Evolutionary conservation across 37 sponge, comb jelly and placozoan species (phyloP), one percentile per base, ranked within the genome.

Genomic region (Bolinopsis microptera): DNA sequence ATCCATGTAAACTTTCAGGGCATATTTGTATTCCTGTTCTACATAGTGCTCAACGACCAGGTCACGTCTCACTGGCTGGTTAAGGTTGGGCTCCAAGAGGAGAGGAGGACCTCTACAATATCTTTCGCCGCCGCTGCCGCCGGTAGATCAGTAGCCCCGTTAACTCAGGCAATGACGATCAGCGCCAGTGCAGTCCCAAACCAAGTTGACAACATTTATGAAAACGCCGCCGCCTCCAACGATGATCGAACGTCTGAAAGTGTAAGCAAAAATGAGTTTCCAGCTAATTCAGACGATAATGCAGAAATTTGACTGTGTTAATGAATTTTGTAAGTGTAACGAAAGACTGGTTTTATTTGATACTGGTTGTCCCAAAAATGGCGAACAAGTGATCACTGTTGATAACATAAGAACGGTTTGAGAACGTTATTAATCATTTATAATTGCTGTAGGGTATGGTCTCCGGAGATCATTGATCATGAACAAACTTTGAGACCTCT

Each of bases 31-130:
- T 86, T 86, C 90, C 90, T 86, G 30, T 86, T 86, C 61, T 86
- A 86, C 61, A 86, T 86, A 22, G 90, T 86, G 48, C 90, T 86
- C 2, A 86, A 86, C 61, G 90, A 86, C 61, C 90, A 86, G 39
- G 90, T 86, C 1, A 86, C 37, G 28, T 22, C 90, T 3, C 90
- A 86, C 61, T 86, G 90, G 90, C 41, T 86, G 48, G 90, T 86
- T 27, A 86, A 86, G 61, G 8, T 86, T 18, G 90, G 90, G 22
- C 30, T 86, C 90, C 61, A 23, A 3, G 90, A 86, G 90, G 90
- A 39, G 61, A 86, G 39, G 90, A 86, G 39, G 61, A 40, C 90
- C 27, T 18, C 36, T 30, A 86, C 90, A 0, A 39, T 48, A 1
- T 86, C 90, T 0, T 35, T 48, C 16, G 90, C 90, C 31, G 83